Evolutionary conservation across 2,888 invertebrate genomes (phyloP).

Genomic region (Chaetogeoica ovagalla): DNA sequence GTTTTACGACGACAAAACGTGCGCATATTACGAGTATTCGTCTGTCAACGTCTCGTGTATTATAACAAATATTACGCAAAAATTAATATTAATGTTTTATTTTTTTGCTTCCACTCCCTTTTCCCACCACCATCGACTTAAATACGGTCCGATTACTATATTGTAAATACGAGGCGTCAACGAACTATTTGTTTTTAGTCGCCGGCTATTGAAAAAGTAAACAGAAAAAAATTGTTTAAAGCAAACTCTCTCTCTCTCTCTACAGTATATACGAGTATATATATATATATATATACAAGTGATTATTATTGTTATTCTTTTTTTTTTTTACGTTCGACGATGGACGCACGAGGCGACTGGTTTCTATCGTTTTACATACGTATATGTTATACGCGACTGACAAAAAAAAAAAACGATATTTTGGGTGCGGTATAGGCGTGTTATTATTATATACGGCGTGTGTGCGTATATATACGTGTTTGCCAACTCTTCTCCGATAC

Average conservation of each 20-base stretch:
- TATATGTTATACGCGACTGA: neutral
- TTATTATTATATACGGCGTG: neutral
- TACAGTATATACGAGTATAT: no score
- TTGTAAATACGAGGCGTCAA: slow-evolving; percentile 1
- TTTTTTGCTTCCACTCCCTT: neutral
- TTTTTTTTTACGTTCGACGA: slow-evolving; percentile 23
- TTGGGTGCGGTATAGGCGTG: neutral
- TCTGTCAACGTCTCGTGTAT: no score
- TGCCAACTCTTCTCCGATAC: slow-evolving; percentile 11
- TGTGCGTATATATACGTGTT: neutral
- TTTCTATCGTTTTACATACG: slow-evolving; percentile 9
- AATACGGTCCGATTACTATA: slow-evolving; percentile 4
- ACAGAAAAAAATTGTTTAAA: slow-evolving; percentile 20
- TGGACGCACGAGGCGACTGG: slow-evolving; percentile 29
- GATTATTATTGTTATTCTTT: slow-evolving; percentile 19
- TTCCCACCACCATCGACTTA: neutral
- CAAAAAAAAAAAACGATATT: slow-evolving; percentile 1
- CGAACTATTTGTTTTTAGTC: slow-evolving; percentile 12
- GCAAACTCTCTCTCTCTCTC: neutral
- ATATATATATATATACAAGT: neutral
- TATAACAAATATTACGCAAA: neutral
- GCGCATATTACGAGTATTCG: no score
- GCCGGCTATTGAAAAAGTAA: slow-evolving; percentile 24
- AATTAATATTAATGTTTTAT: neutral
- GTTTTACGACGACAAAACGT: no score